Percentiles rank a stretch among this genome's conserved stretches.
These are phyloP conservation scores for Castor canadensis DNA, from an alignment of 2,113 vertebrate species.

Conservation along the genomic window DNA sequence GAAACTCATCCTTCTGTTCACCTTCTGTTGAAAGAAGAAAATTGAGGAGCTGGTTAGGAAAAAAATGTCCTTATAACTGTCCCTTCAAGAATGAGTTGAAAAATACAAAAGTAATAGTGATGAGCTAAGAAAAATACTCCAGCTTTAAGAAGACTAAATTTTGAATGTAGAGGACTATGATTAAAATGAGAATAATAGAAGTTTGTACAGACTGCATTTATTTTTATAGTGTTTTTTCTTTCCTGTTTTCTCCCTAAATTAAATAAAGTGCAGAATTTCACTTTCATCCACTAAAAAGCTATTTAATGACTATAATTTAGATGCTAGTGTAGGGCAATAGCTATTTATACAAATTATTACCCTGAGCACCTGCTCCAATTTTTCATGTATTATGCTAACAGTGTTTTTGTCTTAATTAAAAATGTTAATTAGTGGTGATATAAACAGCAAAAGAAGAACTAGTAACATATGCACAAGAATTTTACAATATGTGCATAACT, in stretches of 20 bases:
- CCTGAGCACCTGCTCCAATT: constrained; percentile 76
- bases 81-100: neutral
- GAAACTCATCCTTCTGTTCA: neutral
- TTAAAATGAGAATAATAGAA: constrained; percentile 11
- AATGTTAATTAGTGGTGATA: constrained; percentile 79
- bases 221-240: constrained; percentile 20
- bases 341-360: constrained; percentile 81
- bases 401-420: constrained; percentile 79
- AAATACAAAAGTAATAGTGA: neutral
- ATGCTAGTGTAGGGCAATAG: constrained; percentile 73
- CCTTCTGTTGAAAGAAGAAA: neutral
- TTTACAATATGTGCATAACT: constrained; percentile 76
- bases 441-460: constrained; percentile 74
- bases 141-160: neutral
- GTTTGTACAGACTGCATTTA: constrained; percentile 53
- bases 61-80: neutral
- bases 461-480: constrained; percentile 73
- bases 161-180: neutral
- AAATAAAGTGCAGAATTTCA: constrained; percentile 71
- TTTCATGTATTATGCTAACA: constrained; percentile 76
- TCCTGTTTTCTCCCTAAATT: constrained; percentile 59
- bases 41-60: neutral
- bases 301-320: constrained; percentile 79
- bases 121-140: rapidly evolving
- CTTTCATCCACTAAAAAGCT: constrained; percentile 71